Percentiles rank a stretch among this genome's conserved stretches.
These are phyloP conservation scores for Tenebrosternarchus preto DNA, from an alignment of 2,113 vertebrate genomes.

Conservation along the genomic window DNA sequence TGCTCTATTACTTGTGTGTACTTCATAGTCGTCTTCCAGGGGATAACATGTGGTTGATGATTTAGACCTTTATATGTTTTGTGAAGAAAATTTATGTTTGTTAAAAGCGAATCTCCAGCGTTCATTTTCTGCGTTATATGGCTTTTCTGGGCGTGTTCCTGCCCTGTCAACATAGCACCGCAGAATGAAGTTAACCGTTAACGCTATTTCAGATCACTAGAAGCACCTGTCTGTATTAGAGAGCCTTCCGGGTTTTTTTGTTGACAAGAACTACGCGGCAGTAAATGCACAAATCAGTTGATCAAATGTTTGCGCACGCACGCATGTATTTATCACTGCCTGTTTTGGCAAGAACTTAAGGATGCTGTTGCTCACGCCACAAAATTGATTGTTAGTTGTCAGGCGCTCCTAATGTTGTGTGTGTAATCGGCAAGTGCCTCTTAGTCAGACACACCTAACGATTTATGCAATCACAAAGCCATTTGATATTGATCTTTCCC, in stretches of 20 bases:
- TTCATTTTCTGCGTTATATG: neutral
- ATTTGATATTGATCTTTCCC: neutral
- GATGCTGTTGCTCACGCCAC: neutral
- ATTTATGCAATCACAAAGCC: neutral
- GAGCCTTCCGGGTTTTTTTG: too few relatives aligned
- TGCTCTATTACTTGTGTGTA: too few relatives aligned
- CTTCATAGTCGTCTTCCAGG: too few relatives aligned
- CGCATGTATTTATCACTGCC: neutral
- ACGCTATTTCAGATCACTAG: neutral
- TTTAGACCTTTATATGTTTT: too few relatives aligned
- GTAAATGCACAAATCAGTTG: too few relatives aligned
- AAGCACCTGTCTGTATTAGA: too few relatives aligned
- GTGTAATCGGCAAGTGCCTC: neutral
- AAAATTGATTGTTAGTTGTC: neutral
- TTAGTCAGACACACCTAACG: slow-evolving; percentile 5
- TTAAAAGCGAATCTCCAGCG: too few relatives aligned
- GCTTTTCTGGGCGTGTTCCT: neutral
- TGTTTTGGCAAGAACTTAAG: neutral
- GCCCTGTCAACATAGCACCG: neutral
- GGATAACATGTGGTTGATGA: too few relatives aligned
- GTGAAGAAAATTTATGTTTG: too few relatives aligned
- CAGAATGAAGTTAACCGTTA: neutral
- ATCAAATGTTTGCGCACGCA: neutral
- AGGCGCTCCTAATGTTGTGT: slow-evolving; percentile 3
- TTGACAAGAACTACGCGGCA: too few relatives aligned